Percentiles rank a stretch among this genome's conserved stretches.
phyloP scores from a whole-genome alignment of 2,888 invertebrate genomes.

The Eilema depressum region DNA sequence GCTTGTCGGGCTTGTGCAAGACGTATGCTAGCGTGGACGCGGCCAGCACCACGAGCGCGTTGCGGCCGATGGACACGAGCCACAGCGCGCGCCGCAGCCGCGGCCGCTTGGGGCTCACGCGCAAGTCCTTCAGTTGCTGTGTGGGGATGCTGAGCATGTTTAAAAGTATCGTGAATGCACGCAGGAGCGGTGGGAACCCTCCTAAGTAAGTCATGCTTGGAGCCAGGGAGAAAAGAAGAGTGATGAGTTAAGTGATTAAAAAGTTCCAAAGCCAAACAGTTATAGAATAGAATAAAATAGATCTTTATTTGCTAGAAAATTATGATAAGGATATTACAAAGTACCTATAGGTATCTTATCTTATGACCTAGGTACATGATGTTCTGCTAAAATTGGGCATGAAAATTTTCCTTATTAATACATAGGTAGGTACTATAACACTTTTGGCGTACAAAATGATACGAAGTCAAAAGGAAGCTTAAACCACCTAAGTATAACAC shows the following conservation, averaged over 20 bases:
- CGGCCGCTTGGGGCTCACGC: slow-evolving; percentile 70
- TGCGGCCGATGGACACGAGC: slow-evolving; percentile 92
- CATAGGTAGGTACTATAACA: too few relatives aligned
- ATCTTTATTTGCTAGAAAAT: too few relatives aligned
- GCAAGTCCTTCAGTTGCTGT: slow-evolving; percentile 89
- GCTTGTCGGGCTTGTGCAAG: slow-evolving; percentile 78
- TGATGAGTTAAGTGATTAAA: background rate
- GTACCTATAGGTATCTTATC: too few relatives aligned
- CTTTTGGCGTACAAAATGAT: too few relatives aligned
- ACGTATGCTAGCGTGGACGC: slow-evolving; percentile 88
- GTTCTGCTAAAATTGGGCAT: too few relatives aligned
- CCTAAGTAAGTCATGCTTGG: background rate
- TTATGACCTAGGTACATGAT: too few relatives aligned
- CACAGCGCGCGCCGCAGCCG: slow-evolving; percentile 82
- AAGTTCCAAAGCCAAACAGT: background rate
- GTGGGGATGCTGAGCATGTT: background rate
- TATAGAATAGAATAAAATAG: too few relatives aligned
- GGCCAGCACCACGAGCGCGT: slow-evolving; percentile 91
- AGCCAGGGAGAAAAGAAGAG: background rate
- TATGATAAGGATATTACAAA: too few relatives aligned
- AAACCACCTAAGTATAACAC: too few relatives aligned
- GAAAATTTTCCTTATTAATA: too few relatives aligned
- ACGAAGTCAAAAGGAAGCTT: too few relatives aligned
- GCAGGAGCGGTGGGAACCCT: background rate
- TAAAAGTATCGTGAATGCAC: background rate